phyloP scores from a whole-genome alignment of 2,797 vertebrate genomes.

The Gila robusta region DNA sequence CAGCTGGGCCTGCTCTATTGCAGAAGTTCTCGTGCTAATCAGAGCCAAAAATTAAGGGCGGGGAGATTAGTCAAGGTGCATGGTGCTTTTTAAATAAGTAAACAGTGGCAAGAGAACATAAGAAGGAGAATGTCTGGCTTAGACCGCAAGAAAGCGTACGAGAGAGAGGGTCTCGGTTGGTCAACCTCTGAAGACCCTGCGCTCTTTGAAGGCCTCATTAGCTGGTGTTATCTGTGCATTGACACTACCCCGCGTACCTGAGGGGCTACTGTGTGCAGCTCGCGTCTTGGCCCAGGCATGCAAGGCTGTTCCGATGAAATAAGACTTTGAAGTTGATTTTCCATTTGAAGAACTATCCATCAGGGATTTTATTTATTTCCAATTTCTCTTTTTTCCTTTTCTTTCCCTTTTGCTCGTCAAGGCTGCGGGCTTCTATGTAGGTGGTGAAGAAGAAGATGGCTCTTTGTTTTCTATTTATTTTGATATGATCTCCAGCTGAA shows the following conservation, averaged over 20 bases:
- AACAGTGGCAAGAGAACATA: slow-evolving; percentile 51
- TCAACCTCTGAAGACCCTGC: slow-evolving; percentile 76
- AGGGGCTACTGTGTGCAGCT: slow-evolving; percentile 71
- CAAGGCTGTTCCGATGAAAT: slow-evolving; percentile 79
- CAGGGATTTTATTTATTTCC: slow-evolving; percentile 80
- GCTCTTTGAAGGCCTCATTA: slow-evolving; percentile 87
- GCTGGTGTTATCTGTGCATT: slow-evolving; percentile 62
- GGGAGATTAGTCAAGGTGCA: slow-evolving; percentile 73
- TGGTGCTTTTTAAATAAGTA: slow-evolving; percentile 77
- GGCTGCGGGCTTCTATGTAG: slow-evolving; percentile 71
- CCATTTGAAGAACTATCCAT: slow-evolving; percentile 83
- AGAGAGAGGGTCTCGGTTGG: slow-evolving; percentile 73
- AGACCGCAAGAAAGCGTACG: slow-evolving; percentile 32
- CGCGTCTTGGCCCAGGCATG: slow-evolving; percentile 56
- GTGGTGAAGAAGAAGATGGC: slow-evolving; percentile 70
- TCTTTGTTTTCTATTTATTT: slow-evolving; percentile 72
- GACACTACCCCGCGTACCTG: slow-evolving; percentile 73
- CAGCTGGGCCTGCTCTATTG: not conserved
- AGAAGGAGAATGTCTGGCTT: slow-evolving; percentile 8
- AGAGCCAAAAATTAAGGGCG: slow-evolving; percentile 67
- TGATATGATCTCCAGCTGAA: slow-evolving; percentile 64
- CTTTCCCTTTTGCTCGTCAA: slow-evolving; percentile 69
- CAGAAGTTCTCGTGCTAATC: slow-evolving; percentile 41
- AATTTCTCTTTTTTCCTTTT: slow-evolving; percentile 56
- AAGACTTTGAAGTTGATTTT: slow-evolving; percentile 85